phyloP scores from a whole-genome alignment of 2,113 vertebrate genomes.

The Tragelaphus imberbis region DNA sequence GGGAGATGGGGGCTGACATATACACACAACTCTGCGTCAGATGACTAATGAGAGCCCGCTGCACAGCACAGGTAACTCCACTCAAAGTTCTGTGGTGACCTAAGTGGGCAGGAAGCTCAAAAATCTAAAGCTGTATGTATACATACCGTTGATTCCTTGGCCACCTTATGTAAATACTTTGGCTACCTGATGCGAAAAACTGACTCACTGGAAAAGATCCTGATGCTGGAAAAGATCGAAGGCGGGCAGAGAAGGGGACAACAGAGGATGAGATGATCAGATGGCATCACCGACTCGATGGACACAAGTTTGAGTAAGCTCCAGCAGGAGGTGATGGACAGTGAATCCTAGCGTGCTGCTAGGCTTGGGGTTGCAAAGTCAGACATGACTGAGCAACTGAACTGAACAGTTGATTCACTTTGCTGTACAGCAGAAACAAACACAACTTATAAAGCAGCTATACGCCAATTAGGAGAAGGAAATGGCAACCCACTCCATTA shows the following conservation, averaged over 20 bases:
- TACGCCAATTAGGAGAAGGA: neutral
- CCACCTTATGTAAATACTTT: neutral
- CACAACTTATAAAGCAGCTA: neutral
- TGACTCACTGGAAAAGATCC: neutral
- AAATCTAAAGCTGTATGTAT: accelerated
- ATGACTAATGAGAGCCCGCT: neutral
- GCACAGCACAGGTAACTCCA: neutral
- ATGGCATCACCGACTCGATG: neutral
- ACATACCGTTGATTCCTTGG: neutral
- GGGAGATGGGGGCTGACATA: no score
- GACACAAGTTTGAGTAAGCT: neutral
- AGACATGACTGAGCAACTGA: neutral
- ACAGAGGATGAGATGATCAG: neutral
- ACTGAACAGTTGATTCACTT: neutral
- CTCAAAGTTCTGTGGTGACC: neutral
- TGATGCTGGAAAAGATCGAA: neutral
- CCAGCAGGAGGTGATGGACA: neutral
- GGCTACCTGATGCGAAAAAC: neutral
- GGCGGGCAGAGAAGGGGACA: neutral
- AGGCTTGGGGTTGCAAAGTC: neutral
- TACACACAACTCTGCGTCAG: accelerated
- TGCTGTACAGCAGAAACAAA: neutral
- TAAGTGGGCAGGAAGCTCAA: neutral
- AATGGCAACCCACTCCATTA: no score
- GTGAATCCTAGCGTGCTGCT: neutral